phyloP scores from a whole-genome alignment of 2,888 invertebrate genomes.

The Arrhopalites spinosus region DNA sequence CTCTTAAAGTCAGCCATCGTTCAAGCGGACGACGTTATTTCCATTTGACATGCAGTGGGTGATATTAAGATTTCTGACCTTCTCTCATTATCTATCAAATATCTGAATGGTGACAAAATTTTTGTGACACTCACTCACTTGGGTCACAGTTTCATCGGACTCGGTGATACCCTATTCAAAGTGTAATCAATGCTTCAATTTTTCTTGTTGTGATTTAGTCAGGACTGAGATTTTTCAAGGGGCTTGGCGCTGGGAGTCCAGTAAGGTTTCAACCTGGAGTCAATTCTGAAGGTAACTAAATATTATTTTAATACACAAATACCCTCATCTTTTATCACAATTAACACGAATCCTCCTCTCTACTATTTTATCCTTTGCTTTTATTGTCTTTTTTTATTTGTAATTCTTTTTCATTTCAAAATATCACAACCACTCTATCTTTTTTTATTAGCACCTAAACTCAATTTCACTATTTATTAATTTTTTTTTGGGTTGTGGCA shows the following conservation, averaged over 20 bases:
- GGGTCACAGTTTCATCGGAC: constrained; percentile 16
- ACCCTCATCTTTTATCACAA: neutral
- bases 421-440: too few relatives aligned
- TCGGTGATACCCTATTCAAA: constrained; percentile 11
- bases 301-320: neutral
- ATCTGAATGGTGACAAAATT: constrained; percentile 28
- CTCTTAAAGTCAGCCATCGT: constrained; percentile 39
- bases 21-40: constrained; percentile 35
- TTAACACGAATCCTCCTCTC: neutral
- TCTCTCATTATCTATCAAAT: constrained; percentile 30
- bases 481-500: too few relatives aligned
- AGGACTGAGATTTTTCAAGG: constrained; percentile 44
- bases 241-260: constrained; percentile 54
- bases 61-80: constrained; percentile 37
- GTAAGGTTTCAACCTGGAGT: constrained; percentile 61
- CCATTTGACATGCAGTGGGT: constrained; percentile 38
- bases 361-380: neutral
- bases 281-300: constrained; percentile 60
- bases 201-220: constrained; percentile 36
- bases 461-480: too few relatives aligned
- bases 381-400: too few relatives aligned
- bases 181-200: constrained; percentile 33
- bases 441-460: too few relatives aligned
- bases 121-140: constrained; percentile 29
- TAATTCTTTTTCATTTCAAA: too few relatives aligned